Evolutionary conservation across 2,797 vertebrate species (phyloP).

Genomic region (Pangasius mekongensis): DNA sequence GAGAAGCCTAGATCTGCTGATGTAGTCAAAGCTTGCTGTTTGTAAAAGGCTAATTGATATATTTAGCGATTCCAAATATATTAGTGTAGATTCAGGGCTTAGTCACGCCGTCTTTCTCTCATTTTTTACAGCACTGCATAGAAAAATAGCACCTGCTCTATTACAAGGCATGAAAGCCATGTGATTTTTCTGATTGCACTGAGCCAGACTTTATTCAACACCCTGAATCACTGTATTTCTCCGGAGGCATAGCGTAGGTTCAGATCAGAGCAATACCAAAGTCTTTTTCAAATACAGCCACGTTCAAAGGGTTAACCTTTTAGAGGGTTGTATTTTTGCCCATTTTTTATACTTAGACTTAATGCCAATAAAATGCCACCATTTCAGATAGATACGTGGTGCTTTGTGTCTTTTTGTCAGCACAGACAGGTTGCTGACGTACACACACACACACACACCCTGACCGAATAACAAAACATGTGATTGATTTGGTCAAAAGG

Average conservation of each 20-base stretch:
- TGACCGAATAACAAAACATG: neutral
- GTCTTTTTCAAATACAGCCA: neutral
- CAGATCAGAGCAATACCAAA: neutral
- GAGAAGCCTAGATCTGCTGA: neutral
- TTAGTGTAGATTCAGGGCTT: neutral
- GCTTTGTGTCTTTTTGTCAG: neutral
- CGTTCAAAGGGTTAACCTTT: neutral
- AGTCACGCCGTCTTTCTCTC: neutral
- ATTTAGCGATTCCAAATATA: neutral
- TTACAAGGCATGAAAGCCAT: neutral
- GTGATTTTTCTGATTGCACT: neutral
- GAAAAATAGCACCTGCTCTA: neutral
- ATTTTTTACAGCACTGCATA: neutral
- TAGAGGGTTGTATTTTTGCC: neutral
- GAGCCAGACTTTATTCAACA: neutral
- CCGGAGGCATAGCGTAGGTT: neutral
- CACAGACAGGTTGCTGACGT: neutral
- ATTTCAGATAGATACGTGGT: neutral
- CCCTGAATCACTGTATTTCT: neutral
- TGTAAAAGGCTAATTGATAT: neutral
- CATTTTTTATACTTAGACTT: neutral
- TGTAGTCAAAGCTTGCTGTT: neutral
- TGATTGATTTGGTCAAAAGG: neutral
- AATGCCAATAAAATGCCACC: neutral
- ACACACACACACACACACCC: neutral